phyloP scores from a whole-genome alignment of 2,888 invertebrate genomes.

The Trachelus troglodyta region DNA sequence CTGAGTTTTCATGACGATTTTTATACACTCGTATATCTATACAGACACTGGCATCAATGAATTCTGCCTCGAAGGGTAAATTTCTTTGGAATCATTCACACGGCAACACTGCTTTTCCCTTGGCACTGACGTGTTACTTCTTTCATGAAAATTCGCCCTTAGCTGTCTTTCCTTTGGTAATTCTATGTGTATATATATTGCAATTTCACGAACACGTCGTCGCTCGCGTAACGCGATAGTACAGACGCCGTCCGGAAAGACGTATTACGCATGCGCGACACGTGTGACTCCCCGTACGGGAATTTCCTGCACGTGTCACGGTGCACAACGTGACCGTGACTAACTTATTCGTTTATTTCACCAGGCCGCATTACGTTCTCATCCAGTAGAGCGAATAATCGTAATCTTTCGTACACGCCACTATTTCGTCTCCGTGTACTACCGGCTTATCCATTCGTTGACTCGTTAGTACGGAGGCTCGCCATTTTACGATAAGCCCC shows the following conservation, averaged over 20 bases:
- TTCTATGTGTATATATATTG: neutral
- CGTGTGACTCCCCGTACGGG: slow-evolving; percentile 1
- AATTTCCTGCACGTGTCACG: slow-evolving; percentile 6
- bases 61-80: neutral
- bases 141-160: too few species aligned
- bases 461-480: neutral
- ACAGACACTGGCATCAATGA: neutral
- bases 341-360: slow-evolving; percentile 1
- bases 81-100: neutral
- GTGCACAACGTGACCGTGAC: slow-evolving; percentile 8
- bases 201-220: neutral
- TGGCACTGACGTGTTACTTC: neutral
- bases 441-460: neutral
- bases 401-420: neutral
- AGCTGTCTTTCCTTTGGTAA: neutral
- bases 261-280: neutral
- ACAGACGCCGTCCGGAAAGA: neutral
- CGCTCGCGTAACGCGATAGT: neutral
- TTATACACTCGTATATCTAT: neutral
- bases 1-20: neutral
- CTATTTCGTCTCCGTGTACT: neutral
- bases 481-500: neutral
- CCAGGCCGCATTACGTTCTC: neutral
- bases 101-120: neutral
- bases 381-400: slow-evolving; percentile 2